Percentiles rank a stretch among this genome's conserved stretches.
phyloP scores from a whole-genome alignment of 1,140 invertebrate species.

The Centruroides vittatus region DNA sequence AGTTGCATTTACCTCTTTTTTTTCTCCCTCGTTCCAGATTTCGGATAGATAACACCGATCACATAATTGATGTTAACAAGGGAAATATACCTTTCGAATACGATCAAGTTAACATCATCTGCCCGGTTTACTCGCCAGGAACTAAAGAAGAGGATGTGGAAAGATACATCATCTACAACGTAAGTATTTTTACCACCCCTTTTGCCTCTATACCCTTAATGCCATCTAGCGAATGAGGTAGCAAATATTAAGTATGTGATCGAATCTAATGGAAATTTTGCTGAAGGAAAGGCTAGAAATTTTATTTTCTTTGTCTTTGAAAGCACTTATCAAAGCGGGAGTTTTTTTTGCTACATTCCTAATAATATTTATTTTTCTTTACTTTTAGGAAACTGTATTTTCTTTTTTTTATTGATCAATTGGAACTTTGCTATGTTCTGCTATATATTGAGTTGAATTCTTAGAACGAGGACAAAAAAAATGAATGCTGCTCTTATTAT shows the following conservation, averaged over 20 bases:
- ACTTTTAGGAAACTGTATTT: too few species aligned
- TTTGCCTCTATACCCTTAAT: neutral
- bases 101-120: slow-evolving; percentile 91
- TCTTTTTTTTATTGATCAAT: too few species aligned
- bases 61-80: slow-evolving; percentile 91
- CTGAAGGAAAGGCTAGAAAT: too few species aligned
- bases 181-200: slow-evolving; percentile 36
- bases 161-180: slow-evolving; percentile 92
- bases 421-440: too few species aligned
- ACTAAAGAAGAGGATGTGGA: slow-evolving; percentile 78
- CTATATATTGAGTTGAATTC: too few species aligned
- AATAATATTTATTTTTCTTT: too few species aligned
- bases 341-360: too few species aligned
- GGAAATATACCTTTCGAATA: slow-evolving; percentile 84
- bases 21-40: slow-evolving; percentile 50
- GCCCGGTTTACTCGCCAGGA: slow-evolving; percentile 76
- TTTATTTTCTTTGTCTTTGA: too few species aligned
- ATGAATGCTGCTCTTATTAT: too few species aligned
- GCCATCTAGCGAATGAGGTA: neutral
- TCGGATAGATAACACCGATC: slow-evolving; percentile 93
- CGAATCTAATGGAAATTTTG: too few species aligned
- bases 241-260: neutral
- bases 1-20: slow-evolving; percentile 14
- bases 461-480: too few species aligned
- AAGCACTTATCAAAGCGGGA: too few species aligned